Base-by-base conservation (phyloP, 2,888 invertebrate genomes). In the Hoplodrina blanda region DNA sequence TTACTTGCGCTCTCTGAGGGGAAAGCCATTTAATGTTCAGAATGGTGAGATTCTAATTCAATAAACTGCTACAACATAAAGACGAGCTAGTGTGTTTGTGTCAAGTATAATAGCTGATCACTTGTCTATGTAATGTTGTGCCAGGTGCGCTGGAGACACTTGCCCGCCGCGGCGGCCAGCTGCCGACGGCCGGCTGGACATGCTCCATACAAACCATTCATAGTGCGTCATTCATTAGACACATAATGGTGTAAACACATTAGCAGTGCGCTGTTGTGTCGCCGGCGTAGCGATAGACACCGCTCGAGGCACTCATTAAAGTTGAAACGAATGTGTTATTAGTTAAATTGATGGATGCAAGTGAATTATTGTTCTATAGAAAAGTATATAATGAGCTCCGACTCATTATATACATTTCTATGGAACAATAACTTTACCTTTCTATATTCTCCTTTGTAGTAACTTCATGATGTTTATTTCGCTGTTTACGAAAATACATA, bases 141-240 rank as follows among this genome's bases (percentile, higher is more conserved):
- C 13, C 69, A 52, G 44, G 44, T 72, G 73, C 15, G 20, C 4
- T 0, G 20, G 15, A 41, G 41, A 50, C 61, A 72, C 17, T 41
- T 65, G 10, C n/a, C 8, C 8, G 8, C 7, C 0, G 6, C n/a
- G n/a, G n/a, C n/a, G n/a, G n/a, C n/a, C n/a, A n/a, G 25, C 25
- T 25, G 25, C 25, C 20, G n/a, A 15, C 19, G 8, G 3, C 50
- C 25, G 15, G n/a, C 46, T 13, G 61, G 25, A 49, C 55, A 46
- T 19, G 11, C n/a, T 46, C 15, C 19, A 63, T 54, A 20, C 46
- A 49, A 46, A 11, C 30, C 41, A 64, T 64, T 49, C 46, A 55
- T 11, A 55, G 17, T 50, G 75, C 49, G 55, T 65, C 75, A 74
- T 30, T 30, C 75, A n/a, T 65, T 74, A 37, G 20, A 2, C n/a